Conservation (phyloP, 2,888 invertebrate genomes). For the Phlogophora meticulosa region DNA sequence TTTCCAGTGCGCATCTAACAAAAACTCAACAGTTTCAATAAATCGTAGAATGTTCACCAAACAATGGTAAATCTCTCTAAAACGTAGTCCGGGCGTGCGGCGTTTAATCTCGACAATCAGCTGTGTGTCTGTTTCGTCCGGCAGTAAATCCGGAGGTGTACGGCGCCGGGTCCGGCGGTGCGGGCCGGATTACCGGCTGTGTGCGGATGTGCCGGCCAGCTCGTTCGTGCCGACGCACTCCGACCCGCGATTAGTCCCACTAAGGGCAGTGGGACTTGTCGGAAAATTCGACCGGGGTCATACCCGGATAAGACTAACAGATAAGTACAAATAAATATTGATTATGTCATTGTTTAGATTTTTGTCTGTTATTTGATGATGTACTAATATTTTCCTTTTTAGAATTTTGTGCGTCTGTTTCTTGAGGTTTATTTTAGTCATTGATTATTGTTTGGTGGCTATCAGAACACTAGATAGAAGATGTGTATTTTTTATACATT, state of each 20-base stretch:
- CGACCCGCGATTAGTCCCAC: conserved; percentile 84
- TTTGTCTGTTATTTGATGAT: conserved; percentile 40
- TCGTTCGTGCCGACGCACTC: conserved; percentile 85
- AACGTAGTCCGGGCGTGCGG: conserved; percentile 66
- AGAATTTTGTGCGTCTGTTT: not conserved
- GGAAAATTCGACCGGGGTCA: conserved; percentile 75
- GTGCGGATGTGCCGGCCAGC: conserved; percentile 78
- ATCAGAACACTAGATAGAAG: not conserved
- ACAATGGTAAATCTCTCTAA: conserved; percentile 76
- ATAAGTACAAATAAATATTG: conserved; percentile 79
- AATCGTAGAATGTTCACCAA: conserved; percentile 56
- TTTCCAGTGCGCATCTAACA: conserved; percentile 8
- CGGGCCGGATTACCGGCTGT: conserved; percentile 76
- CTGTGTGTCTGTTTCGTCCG: conserved; percentile 83
- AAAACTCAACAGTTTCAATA: conserved; percentile 38
- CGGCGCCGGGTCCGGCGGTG: conserved; percentile 70
- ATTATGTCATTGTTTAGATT: conserved; percentile 57
- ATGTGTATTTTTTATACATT: not conserved
- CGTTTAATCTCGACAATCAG: conserved; percentile 87
- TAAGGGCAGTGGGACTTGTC: conserved; percentile 78
- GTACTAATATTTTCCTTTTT: conserved; percentile 3
- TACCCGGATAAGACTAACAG: conserved; percentile 75
- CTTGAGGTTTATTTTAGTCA: conserved; percentile 23
- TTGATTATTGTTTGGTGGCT: not conserved
- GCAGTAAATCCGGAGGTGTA: conserved; percentile 80